Evolutionary conservation across 2,888 invertebrate genomes (phyloP).

Genomic region (Calameuta filiformis): DNA sequence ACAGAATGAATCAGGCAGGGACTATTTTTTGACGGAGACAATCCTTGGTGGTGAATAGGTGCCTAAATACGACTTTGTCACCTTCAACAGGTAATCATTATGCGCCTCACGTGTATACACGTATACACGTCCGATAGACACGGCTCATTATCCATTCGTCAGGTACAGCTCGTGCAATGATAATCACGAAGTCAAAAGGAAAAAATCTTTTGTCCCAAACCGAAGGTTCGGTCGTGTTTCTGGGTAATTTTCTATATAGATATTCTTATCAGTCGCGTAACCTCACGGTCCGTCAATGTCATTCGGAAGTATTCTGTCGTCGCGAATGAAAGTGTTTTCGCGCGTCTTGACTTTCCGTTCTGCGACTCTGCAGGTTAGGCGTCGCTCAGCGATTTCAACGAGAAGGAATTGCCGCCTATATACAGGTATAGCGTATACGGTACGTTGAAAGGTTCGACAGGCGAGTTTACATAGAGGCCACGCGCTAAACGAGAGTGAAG

Average conservation of each 20-base stretch:
- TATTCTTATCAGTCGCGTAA: background rate
- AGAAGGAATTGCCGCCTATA: background rate
- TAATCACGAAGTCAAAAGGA: background rate
- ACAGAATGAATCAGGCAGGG: background rate
- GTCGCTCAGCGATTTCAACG: background rate
- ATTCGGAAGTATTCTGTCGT: background rate
- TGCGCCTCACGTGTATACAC: background rate
- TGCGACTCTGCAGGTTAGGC: background rate
- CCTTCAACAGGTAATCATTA: background rate
- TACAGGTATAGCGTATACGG: background rate
- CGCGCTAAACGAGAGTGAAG: constrained; percentile 27
- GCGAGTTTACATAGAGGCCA: background rate
- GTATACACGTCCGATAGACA: background rate
- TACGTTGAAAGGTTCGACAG: background rate
- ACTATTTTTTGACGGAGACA: background rate
- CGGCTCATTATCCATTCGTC: background rate
- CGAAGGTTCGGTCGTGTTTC: background rate
- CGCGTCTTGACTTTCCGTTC: background rate
- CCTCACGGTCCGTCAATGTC: background rate
- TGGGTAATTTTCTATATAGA: background rate
- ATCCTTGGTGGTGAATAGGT: background rate
- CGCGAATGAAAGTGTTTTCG: background rate
- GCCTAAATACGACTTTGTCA: background rate
- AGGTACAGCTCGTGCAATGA: background rate
- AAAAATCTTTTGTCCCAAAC: background rate